Evolutionary conservation across 2,888 invertebrate genomes (phyloP).

Genomic region (Spisula subtruncata): DNA sequence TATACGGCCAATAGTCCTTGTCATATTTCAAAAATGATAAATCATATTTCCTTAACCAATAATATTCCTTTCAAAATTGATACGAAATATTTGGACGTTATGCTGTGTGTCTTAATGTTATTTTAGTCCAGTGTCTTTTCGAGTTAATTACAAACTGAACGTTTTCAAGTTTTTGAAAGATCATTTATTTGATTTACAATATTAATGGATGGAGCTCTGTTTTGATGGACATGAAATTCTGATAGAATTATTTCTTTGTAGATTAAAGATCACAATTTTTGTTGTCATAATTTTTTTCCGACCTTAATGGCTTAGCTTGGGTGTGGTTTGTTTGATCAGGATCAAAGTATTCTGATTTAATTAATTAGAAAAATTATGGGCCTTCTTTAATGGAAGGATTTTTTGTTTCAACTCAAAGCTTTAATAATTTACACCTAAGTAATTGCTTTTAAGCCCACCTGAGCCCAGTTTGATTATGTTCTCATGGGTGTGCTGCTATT

Average conservation of each 20-base stretch:
- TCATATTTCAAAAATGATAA: too few species aligned
- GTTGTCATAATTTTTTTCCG: neutral
- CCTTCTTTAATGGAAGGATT: neutral
- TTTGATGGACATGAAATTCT: conserved; percentile 16
- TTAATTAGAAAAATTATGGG: neutral
- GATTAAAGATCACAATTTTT: conserved; percentile 15
- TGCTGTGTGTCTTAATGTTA: too few species aligned
- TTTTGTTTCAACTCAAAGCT: neutral
- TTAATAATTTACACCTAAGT: neutral
- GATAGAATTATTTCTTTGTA: conserved; percentile 20
- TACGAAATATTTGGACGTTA: too few species aligned
- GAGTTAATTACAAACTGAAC: too few species aligned
- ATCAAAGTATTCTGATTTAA: neutral
- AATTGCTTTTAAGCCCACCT: neutral
- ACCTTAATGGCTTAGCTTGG: conserved; percentile 3
- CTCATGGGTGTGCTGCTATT: too few species aligned
- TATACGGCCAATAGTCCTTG: too few species aligned
- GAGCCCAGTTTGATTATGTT: too few species aligned
- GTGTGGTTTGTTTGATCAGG: conserved; percentile 1
- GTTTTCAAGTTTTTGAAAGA: neutral
- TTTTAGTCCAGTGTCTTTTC: too few species aligned
- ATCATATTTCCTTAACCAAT: too few species aligned
- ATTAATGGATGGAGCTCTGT: neutral
- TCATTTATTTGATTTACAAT: neutral
- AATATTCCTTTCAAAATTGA: too few species aligned